Evolutionary conservation across 2,888 invertebrate genomes (phyloP).

Genomic region (Eupithecia exiguata): DNA sequence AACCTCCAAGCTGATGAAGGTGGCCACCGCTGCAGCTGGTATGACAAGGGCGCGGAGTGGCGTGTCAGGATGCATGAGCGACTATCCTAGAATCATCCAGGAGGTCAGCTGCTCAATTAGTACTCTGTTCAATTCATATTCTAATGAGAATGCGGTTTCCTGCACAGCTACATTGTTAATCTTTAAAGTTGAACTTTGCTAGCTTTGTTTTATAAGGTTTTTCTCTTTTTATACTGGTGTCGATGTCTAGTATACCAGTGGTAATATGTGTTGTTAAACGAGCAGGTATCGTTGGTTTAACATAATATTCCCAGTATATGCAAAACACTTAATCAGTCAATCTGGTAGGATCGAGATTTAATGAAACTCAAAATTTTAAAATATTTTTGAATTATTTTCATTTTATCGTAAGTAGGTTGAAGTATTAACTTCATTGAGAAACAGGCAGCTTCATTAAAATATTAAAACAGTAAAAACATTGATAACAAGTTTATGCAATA

Average conservation of each 20-base stretch:
- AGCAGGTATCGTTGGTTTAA: background rate
- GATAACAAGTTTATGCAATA: too few relatives aligned
- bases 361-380: too few relatives aligned
- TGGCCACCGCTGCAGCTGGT: background rate
- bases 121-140: constrained; percentile 49
- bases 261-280: background rate
- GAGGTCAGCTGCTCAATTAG: constrained; percentile 47
- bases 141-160: constrained; percentile 51
- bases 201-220: background rate
- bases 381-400: too few relatives aligned
- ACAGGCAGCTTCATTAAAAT: too few relatives aligned
- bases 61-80: constrained; percentile 29
- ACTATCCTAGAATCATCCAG: constrained; percentile 47
- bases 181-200: constrained; percentile 1
- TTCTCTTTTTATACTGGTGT: background rate
- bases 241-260: background rate
- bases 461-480: too few relatives aligned
- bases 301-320: background rate
- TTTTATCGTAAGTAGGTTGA: too few relatives aligned
- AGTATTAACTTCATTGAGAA: too few relatives aligned
- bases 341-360: too few relatives aligned
- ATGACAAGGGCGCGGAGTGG: constrained; percentile 13
- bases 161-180: constrained; percentile 39
- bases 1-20: background rate
- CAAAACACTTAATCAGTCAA: background rate